These are phyloP conservation scores for Tricholauxania praeusta DNA, from an alignment of 2,888 invertebrate species.

Conservation along the genomic window DNA sequence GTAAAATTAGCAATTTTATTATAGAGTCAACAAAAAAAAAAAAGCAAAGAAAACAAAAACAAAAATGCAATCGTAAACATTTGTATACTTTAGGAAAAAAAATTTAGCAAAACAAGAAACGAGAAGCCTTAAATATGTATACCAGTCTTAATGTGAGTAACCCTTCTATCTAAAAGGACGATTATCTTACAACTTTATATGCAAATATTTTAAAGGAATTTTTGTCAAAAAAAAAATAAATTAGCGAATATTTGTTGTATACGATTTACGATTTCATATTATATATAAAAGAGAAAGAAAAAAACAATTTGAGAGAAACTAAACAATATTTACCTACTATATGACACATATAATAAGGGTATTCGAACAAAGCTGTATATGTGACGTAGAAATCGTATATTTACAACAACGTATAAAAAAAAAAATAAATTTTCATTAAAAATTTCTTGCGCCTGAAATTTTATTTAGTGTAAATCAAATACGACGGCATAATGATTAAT, in stretches of 20 bases:
- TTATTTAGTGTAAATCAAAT: no score
- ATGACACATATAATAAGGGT: no score
- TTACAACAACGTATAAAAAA: no score
- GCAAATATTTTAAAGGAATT: constrained; percentile 26
- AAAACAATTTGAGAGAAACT: constrained; percentile 16
- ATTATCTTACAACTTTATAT: constrained; percentile 10
- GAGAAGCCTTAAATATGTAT: constrained; percentile 69
- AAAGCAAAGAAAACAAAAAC: background rate
- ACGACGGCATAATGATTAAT: no score
- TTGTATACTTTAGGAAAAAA: constrained; percentile 53
- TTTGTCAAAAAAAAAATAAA: constrained; percentile 5
- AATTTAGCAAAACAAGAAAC: constrained; percentile 54
- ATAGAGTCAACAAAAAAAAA: background rate
- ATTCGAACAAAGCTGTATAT: no score
- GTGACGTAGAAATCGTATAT: no score
- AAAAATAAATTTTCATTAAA: no score
- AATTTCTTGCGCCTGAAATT: no score
- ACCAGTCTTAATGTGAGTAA: constrained; percentile 58
- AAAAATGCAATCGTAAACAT: constrained; percentile 45
- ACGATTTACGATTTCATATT: constrained; percentile 53
- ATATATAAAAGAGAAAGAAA: constrained; percentile 30
- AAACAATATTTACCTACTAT: no score
- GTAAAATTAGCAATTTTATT: constrained; percentile 22
- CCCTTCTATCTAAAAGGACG: background rate
- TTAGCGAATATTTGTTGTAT: constrained; percentile 46